Base-by-base conservation (phyloP, 2,797 vertebrate species). In the Vireo griseus region DNA sequence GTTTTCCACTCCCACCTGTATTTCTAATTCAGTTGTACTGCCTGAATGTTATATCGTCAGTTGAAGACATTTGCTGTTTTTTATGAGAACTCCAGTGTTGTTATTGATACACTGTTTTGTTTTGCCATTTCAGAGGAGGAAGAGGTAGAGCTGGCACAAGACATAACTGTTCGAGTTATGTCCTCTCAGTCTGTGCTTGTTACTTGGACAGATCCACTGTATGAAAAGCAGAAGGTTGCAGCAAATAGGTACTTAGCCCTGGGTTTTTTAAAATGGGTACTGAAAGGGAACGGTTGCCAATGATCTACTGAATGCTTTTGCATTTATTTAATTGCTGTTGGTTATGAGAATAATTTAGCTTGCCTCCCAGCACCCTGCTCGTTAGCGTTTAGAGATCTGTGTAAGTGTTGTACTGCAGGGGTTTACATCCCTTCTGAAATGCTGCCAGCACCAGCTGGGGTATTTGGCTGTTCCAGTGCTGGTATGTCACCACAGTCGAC, bases 151-250 rank as follows among this genome's bases (percentile, higher is more conserved):
- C 97, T 98, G 63, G 98, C 98, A 15, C 97, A 97, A 95, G 99
- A 99, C 95, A 96, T 99, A 95, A 98, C 97, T 26, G 99, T 99
- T 92, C 98, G 99, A 55, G 99, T 99, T 59, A 98, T 99, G 97
- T 99, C 99, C 22, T 98, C 99, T 42, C 98, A 99, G 78, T 99
- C 99, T 11, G 99, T 99, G 75, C 98, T 99, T 0, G 99, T 99
- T 58, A 96, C 99, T 74, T 99, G 99, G 99, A 97, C 99, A 67
- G 99, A 99, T 91, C 99, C 99, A 10, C 93, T 97, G 39, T 92
- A 98, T 44, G 98, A 99, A 93, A 99, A 98, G 94, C 97, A 98
- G 92, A 99, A 98, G 71, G 68, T 42, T 76, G 74, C 90, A 55
- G 90, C 95, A 18, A 97, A 97, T 4, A 98, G 98, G 98, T 98